These are phyloP conservation scores for Rhabdornis inornatus DNA, from an alignment of 2,113 vertebrate species.

Conservation along the genomic window DNA sequence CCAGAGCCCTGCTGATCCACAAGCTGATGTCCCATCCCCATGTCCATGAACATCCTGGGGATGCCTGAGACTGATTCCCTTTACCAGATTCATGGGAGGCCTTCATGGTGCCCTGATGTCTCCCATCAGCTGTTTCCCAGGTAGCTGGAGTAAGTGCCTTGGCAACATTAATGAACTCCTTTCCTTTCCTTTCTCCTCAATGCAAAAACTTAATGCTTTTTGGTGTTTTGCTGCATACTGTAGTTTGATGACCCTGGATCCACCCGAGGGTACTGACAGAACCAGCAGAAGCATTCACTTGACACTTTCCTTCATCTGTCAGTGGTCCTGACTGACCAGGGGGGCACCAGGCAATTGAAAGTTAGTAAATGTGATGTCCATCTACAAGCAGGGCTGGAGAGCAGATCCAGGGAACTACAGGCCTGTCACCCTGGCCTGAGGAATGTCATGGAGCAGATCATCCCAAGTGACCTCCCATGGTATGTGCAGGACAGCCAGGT, in stretches of 20 bases:
- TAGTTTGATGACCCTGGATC: background rate
- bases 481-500: too few species aligned
- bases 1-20: too few species aligned
- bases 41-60: background rate
- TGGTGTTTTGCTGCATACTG: background rate
- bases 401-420: background rate
- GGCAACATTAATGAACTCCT: background rate
- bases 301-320: background rate
- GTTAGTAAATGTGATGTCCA: background rate
- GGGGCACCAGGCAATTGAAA: background rate
- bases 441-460: too few species aligned
- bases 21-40: rapidly evolving
- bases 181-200: background rate
- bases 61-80: rapidly evolving
- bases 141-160: background rate
- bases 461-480: background rate
- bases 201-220: rapidly evolving
- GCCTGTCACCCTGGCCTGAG: background rate
- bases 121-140: background rate
- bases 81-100: rapidly evolving
- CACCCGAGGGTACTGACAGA: too few species aligned
- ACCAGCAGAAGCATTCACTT: background rate
- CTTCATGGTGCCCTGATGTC: rapidly evolving
- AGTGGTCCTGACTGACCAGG: background rate
- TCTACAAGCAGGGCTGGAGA: background rate